These are phyloP conservation scores for Andrena haemorrhoa DNA, from an alignment of 2,888 invertebrate genomes.

Conservation along the genomic window DNA sequence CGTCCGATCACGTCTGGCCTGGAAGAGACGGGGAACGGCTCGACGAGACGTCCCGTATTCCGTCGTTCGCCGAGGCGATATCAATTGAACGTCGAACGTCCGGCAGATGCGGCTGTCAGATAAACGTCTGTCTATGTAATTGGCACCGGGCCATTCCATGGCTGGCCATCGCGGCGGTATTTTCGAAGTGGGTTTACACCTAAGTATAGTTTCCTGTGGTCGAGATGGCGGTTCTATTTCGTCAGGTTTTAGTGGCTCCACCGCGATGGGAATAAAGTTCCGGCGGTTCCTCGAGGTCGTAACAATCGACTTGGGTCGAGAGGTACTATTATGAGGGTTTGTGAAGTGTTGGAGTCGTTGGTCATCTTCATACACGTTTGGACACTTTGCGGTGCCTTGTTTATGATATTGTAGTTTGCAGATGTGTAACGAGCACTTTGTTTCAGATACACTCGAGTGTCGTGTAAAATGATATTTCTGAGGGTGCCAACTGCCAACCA, in stretches of 20 bases:
- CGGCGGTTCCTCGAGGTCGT: background rate
- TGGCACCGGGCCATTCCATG: slow-evolving; percentile 75
- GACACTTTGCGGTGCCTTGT: too few relatives aligned
- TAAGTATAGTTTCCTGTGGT: slow-evolving; percentile 64
- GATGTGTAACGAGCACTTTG: too few relatives aligned
- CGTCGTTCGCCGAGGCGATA: slow-evolving; percentile 27
- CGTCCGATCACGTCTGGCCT: slow-evolving; percentile 25
- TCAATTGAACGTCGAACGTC: slow-evolving; percentile 56
- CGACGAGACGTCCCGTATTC: slow-evolving; percentile 30
- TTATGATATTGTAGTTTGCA: too few relatives aligned
- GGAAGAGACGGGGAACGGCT: slow-evolving; percentile 35
- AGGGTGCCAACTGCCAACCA: too few relatives aligned
- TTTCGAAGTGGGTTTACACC: slow-evolving; percentile 66
- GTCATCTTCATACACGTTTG: too few relatives aligned
- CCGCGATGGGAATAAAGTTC: background rate
- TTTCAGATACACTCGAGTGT: too few relatives aligned
- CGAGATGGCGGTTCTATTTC: slow-evolving; percentile 15
- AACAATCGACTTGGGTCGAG: background rate
- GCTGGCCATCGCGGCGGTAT: slow-evolving; percentile 57
- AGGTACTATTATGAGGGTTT: too few relatives aligned
- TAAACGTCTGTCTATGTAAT: slow-evolving; percentile 72
- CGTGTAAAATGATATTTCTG: too few relatives aligned
- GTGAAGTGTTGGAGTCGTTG: too few relatives aligned
- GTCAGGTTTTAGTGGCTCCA: background rate
- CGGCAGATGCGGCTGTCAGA: slow-evolving; percentile 57